Base-by-base conservation (phyloP, 2,888 invertebrate genomes). In the Pyrrhosoma nymphula region DNA sequence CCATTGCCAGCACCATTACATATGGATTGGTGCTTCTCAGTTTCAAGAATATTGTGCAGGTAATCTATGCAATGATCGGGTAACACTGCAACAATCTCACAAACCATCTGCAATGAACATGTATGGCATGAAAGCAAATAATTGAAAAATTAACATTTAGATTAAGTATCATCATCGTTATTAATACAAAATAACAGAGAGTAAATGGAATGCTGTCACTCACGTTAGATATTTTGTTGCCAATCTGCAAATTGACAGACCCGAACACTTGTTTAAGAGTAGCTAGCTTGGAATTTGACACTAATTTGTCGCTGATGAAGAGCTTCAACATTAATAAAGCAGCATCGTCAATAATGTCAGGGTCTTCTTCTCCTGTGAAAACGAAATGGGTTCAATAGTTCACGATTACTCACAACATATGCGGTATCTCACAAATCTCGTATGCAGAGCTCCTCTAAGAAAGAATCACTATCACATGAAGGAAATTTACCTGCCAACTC, bases 191-290 rank as follows among this genome's bases (percentile, higher is more conserved):
- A 20, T 10, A 60, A 14, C 20, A 20, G 12, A 60, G 12, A 60
- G 60, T 20, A 60, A 60, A 60, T 1, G 2, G 16, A 20, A 10
- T 60, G 16, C 2, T 60, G 20, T 14, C 96, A 95, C 95, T 96
- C 96, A 98, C 97, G 96, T 97, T 97, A 97, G 98, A 98, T 95
- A 98, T 97, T 96, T 97, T 97, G 95, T 97, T 97, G 55, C 97
- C 97, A 0, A 97, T 97, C 14, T 97, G 97, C 16, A 97, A 97
- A 0, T 97, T 97, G 56, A 98, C 97, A 88, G 97, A 97, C 0
- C 98, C 98, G 96, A 98, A 98, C 96, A 97, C 97, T 95, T 97
- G 97, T 95, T 97, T 97, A 26, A 98, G 96, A 95, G 97, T 97
- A 4, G 97, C 97, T 3, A 97, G 96, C 96, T 98, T 98, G 96